phyloP scores from a whole-genome alignment of 1,140 invertebrate species.

The Heliconius nattereri region DNA sequence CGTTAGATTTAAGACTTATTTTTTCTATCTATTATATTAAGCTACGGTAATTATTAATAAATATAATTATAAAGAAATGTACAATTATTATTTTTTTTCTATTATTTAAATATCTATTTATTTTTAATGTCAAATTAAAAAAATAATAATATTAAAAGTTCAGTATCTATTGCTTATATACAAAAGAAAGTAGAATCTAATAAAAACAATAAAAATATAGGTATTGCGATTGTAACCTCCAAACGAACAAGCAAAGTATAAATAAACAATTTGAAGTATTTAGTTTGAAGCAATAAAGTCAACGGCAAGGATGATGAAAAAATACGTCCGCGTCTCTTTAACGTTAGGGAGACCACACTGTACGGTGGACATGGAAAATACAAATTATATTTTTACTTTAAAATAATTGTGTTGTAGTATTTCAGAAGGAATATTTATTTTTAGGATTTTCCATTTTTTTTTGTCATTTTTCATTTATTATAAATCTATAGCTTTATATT shows the following conservation, averaged over 20 bases:
- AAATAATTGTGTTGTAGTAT: no score
- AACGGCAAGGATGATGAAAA: slow-evolving; percentile 14
- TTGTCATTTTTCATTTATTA: no score
- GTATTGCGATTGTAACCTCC: background rate
- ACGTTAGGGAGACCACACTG: background rate
- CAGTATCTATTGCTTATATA: no score
- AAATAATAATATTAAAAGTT: no score
- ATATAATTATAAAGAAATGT: background rate
- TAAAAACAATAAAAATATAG: background rate
- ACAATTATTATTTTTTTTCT: background rate
- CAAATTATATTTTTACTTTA: background rate
- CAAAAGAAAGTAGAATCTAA: no score
- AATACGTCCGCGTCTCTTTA: slow-evolving; percentile 13
- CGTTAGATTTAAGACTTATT: background rate
- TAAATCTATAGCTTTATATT: no score
- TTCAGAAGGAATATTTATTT: no score
- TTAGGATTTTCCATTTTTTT: no score
- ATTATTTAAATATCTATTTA: no score
- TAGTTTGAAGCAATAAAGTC: background rate
- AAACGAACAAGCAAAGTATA: background rate
- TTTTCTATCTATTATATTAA: background rate
- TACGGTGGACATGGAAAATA: background rate
- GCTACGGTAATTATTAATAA: background rate
- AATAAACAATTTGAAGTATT: background rate
- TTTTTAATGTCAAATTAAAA: no score